phyloP scores from a whole-genome alignment of 1,140 invertebrate genomes.

The Drosophila serrata region DNA sequence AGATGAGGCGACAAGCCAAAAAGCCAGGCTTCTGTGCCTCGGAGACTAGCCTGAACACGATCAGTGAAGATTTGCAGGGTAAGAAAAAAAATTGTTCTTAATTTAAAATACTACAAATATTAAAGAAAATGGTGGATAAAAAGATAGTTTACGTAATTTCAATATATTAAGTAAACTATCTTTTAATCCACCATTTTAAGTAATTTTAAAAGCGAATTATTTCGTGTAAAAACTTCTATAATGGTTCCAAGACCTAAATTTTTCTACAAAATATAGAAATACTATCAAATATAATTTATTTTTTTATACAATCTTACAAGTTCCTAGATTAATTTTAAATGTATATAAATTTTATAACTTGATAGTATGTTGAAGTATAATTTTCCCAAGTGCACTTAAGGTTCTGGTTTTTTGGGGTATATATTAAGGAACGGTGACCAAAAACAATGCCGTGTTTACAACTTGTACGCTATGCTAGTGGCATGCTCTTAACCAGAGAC shows the following conservation, averaged over 20 bases:
- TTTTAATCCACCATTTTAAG: too few relatives aligned
- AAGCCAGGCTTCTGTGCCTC: constrained; percentile 1
- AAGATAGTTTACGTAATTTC: too few relatives aligned
- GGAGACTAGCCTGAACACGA: constrained; percentile 36
- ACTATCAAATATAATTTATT: neutral
- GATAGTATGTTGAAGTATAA: fast-evolving
- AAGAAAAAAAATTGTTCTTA: neutral
- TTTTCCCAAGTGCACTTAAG: constrained; percentile 11
- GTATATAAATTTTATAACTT: neutral
- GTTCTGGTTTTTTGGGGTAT: constrained; percentile 33
- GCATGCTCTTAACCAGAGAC: constrained; percentile 40
- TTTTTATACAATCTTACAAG: neutral
- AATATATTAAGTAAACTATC: too few relatives aligned
- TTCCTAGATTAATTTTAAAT: neutral
- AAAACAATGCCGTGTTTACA: constrained; percentile 84
- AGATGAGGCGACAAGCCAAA: constrained; percentile 77
- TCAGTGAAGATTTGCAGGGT: constrained; percentile 3
- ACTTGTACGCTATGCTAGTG: constrained; percentile 69
- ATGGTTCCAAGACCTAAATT: neutral
- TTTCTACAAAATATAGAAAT: too few relatives aligned
- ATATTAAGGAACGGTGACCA: constrained; percentile 56
- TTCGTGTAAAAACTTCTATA: neutral
- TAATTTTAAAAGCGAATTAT: neutral
- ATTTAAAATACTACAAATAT: neutral
- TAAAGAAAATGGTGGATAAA: neutral